phyloP scores from a whole-genome alignment of 2,113 vertebrate species.

The Gorsachius goisagi region DNA sequence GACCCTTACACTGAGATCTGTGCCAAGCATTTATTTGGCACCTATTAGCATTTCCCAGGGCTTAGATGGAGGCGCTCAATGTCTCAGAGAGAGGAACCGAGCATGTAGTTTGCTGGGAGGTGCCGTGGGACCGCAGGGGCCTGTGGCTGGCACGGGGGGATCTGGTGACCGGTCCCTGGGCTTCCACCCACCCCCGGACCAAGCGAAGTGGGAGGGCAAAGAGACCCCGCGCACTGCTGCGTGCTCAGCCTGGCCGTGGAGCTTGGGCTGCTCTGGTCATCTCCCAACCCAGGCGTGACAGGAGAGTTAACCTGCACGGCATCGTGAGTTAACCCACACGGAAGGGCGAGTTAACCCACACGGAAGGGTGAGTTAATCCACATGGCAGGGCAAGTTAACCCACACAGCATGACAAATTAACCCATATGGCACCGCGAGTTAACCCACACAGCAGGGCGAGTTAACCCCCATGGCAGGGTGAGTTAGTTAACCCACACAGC shows the following conservation, averaged over 20 bases:
- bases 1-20: neutral
- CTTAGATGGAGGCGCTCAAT: neutral
- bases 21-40: neutral
- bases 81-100: neutral
- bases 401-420: no score
- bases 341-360: no score
- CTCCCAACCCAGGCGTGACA: rapidly evolving
- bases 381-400: no score
- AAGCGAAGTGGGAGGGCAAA: neutral
- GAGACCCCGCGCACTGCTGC: rapidly evolving
- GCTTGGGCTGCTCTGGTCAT: neutral
- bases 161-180: neutral
- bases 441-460: neutral
- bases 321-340: no score
- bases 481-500: neutral
- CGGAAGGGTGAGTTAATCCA: no score
- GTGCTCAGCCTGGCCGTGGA: neutral
- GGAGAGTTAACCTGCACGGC: no score
- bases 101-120: neutral
- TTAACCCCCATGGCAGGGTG: no score
- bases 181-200: neutral
- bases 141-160: no score
- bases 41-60: neutral
- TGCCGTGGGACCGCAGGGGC: neutral
- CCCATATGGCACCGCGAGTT: neutral